Conservation (phyloP, 2,888 invertebrate species). For the Busseola fusca region DNA sequence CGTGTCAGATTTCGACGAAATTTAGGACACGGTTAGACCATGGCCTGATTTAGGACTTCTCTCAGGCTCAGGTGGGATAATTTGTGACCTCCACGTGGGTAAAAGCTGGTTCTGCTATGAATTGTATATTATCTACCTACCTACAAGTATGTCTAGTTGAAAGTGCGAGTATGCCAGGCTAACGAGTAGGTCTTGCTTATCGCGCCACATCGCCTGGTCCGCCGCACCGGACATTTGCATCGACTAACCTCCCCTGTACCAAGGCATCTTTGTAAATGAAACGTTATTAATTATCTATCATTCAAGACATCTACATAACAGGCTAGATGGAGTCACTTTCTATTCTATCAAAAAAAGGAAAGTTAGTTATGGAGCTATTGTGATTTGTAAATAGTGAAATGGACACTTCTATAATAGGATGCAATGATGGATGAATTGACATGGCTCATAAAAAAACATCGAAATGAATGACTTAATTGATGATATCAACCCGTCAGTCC, state of each 20-base stretch:
- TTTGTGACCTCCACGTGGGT: too few relatives aligned
- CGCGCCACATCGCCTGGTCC: conserved; percentile 23
- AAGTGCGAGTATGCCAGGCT: conserved; percentile 48
- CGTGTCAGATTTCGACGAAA: not conserved
- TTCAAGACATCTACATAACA: not conserved
- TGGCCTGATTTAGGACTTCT: not conserved
- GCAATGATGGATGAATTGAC: not conserved
- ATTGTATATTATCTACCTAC: not conserved
- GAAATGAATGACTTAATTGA: not conserved
- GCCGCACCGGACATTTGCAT: conserved; percentile 41
- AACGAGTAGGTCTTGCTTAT: conserved; percentile 38
- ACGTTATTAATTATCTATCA: conserved; percentile 1
- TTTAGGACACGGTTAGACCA: not conserved
- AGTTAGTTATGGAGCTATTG: conserved; percentile 22
- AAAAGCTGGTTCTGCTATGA: too few relatives aligned
- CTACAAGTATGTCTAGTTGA: conserved; percentile 34
- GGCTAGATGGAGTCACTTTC: conserved; percentile 22
- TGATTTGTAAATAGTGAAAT: not conserved
- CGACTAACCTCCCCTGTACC: conserved; percentile 41
- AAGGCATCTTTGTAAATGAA: conserved; percentile 20
- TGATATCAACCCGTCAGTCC: not conserved
- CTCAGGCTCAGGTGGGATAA: not conserved
- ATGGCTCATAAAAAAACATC: not conserved
- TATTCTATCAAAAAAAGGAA: conserved; percentile 31
- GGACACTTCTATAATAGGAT: not conserved